These are phyloP conservation scores for Andrena trimmerana DNA, from an alignment of 2,888 invertebrate genomes.

Conservation along the genomic window DNA sequence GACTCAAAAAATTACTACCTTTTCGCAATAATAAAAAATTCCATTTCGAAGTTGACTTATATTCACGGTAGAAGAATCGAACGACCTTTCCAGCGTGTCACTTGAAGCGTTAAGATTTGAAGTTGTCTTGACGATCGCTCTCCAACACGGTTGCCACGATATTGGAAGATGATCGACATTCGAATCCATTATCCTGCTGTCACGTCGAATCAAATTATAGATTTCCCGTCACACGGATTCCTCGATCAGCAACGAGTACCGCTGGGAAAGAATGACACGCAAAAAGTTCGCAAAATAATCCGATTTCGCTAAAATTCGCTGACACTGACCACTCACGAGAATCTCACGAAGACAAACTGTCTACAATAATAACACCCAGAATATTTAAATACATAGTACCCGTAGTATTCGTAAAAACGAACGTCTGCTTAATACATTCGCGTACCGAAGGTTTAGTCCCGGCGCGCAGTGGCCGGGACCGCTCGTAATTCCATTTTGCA, in stretches of 20 bases:
- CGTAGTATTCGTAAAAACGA: not conserved
- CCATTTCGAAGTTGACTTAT: no score
- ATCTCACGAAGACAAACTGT: not conserved
- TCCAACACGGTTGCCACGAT: slow-evolving; percentile 12
- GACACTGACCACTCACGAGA: not conserved
- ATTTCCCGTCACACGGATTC: slow-evolving; percentile 17
- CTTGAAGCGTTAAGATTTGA: no score
- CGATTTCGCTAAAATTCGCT: not conserved
- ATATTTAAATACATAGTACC: not conserved
- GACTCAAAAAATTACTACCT: no score
- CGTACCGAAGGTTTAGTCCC: slow-evolving; percentile 12
- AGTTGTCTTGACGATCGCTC: slow-evolving; percentile 30
- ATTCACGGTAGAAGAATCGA: no score
- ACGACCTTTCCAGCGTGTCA: no score
- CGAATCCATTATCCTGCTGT: slow-evolving; percentile 47
- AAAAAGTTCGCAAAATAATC: no score
- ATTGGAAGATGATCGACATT: slow-evolving; percentile 46
- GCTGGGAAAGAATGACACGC: no score
- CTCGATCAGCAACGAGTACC: no score
- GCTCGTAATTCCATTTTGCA: slow-evolving; percentile 33
- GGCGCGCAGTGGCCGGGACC: slow-evolving; percentile 29
- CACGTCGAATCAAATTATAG: slow-evolving; percentile 39
- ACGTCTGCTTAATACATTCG: not conserved
- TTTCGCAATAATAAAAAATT: no score
- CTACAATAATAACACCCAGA: not conserved